Base-by-base conservation (phyloP, 2,888 invertebrate species). In the Pocota personata region DNA sequence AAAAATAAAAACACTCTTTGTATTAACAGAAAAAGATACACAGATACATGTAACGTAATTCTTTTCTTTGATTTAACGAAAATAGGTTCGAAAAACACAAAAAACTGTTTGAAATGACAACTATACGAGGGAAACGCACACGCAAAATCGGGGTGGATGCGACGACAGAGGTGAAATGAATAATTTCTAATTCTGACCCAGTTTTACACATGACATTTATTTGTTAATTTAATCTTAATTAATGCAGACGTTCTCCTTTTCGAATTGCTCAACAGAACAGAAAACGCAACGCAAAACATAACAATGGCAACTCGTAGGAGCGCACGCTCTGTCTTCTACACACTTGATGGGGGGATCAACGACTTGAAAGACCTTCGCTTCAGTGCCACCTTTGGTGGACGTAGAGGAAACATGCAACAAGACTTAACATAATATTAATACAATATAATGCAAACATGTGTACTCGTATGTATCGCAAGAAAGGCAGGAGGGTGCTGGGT, bases 161-260 rank as follows among this genome's bases (percentile, higher is more conserved):
- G 12, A 10, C 16, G 14, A 14, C 16, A 30, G 27, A 27, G n/a
- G 16, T 4, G 10, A 57, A 60, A 16, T 55, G 55, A 27, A 71
- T 52, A 32, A 52, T 50, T 69, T 76, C 48, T 58, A 69, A 64
- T 58, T 64, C 60, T 86, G 86, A 86, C 86, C 86, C 40, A 86
- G 76, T 86, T 86, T 67, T 52, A 14, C 19, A 52, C 46, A 76
- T 64, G 62, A 77, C 72, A 84, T 73, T 62, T 64, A 71, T 86
- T 86, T 72, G 82, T 72, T 72, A 86, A 86, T 82, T 86, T 82
- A 82, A 76, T 86, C 86, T 82, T 86, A 86, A 86, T 88, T 78
- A 80, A 87, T 84, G 83, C 88, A 83, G 88, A 80, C 87, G 83
- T 82, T 88, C 87, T 87, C 80, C 76, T 76, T 83, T 87, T 72